A percentile compares a stretch with the other conserved stretches of the same genome.
phyloP scores from a whole-genome alignment of 92 coral and sea anemone genomes.

The Zoanthus sansibaricus region DNA sequence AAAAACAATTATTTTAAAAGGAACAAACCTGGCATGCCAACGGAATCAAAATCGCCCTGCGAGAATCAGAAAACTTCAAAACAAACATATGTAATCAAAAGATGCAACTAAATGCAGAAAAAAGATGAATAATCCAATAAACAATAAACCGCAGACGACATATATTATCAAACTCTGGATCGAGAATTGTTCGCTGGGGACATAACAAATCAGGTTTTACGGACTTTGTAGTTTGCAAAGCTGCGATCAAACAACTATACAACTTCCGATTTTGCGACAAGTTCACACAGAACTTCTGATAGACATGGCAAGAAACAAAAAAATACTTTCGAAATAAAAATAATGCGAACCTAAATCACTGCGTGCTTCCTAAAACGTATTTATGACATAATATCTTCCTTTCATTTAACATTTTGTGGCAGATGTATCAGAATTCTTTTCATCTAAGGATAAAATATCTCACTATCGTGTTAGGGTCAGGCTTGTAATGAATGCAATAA shows the following conservation, averaged over 20 bases:
- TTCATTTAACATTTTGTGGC: neutral
- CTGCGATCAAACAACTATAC: neutral
- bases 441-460: neutral
- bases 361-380: conserved; percentile 10
- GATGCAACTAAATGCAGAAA: neutral
- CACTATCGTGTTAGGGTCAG: conserved; percentile 1
- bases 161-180: conserved; percentile 21
- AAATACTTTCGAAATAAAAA: neutral
- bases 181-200: conserved; percentile 9
- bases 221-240: neutral
- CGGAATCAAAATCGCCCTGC: neutral
- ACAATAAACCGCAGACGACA: neutral
- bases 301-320: neutral
- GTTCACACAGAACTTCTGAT: conserved; percentile 13
- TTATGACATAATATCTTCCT: conserved; percentile 5
- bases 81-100: neutral
- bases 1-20: neutral
- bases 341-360: neutral
- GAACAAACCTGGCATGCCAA: conserved; percentile 36
- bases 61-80: conserved; percentile 10
- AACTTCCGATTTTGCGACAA: neutral
- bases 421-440: conserved; percentile 40
- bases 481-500: conserved; percentile 15
- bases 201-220: conserved; percentile 8
- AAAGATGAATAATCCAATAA: neutral